Conservation (phyloP, 2,888 invertebrate genomes). For the Hypsopygia costalis region DNA sequence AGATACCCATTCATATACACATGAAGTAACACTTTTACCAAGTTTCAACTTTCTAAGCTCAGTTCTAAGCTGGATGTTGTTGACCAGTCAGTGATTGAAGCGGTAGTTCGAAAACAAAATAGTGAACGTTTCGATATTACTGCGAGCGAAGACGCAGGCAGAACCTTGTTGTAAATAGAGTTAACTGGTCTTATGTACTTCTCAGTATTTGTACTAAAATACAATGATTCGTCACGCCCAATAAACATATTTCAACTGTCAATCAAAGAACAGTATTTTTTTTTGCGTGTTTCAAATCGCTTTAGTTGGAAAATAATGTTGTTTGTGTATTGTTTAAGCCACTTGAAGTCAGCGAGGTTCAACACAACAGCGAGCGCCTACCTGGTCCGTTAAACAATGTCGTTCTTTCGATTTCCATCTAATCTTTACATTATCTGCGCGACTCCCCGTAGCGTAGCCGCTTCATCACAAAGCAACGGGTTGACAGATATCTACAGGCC, state of each 20-base stretch:
- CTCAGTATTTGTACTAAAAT: too few relatives aligned
- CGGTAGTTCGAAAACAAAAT: too few relatives aligned
- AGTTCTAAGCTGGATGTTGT: too few relatives aligned
- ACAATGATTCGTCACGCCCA: slow-evolving; percentile 32
- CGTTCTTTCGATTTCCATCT: slow-evolving; percentile 70
- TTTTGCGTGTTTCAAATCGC: slow-evolving; percentile 53
- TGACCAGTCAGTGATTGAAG: too few relatives aligned
- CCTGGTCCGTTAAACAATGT: slow-evolving; percentile 73
- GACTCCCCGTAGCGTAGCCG: slow-evolving; percentile 65
- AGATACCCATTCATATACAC: too few relatives aligned
- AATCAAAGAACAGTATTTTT: slow-evolving; percentile 44
- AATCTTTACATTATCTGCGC: slow-evolving; percentile 70
- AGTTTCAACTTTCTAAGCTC: too few relatives aligned
- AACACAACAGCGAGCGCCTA: slow-evolving; percentile 39
- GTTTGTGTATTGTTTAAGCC: slow-evolving; percentile 71
- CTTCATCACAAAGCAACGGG: slow-evolving; percentile 76
- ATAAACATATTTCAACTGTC: slow-evolving; percentile 34
- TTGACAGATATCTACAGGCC: slow-evolving; percentile 74
- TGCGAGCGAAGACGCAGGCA: too few relatives aligned
- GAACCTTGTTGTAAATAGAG: too few relatives aligned
- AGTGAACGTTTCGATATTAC: too few relatives aligned
- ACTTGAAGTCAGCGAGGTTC: slow-evolving; percentile 39
- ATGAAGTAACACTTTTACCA: too few relatives aligned
- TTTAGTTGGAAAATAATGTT: slow-evolving; percentile 67
- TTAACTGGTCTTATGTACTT: too few relatives aligned